phyloP scores from a whole-genome alignment of 2,797 vertebrate species.

The Molossus molossus region DNA sequence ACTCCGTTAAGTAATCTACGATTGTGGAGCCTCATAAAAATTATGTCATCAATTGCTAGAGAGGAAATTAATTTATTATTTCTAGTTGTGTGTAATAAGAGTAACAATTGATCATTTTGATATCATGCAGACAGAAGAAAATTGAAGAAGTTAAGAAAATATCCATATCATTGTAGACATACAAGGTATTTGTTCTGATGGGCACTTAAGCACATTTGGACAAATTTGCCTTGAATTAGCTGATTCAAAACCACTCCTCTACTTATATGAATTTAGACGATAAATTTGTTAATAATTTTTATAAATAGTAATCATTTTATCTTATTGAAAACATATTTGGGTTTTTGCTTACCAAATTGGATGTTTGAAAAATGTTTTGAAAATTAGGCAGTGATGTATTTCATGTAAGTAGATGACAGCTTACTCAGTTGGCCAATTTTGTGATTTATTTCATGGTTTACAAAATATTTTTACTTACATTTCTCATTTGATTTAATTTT shows the following conservation, averaged over 20 bases:
- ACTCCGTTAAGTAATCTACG: conserved; percentile 9
- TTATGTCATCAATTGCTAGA: neutral
- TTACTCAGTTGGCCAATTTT: neutral
- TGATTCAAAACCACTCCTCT: neutral
- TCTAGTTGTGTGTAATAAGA: neutral
- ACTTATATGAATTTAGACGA: neutral
- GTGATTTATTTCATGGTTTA: conserved; percentile 45
- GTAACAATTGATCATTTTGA: conserved; percentile 12
- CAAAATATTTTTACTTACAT: conserved; percentile 2
- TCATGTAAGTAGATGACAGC: conserved; percentile 33
- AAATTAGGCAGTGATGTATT: conserved; percentile 56
- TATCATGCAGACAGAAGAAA: conserved; percentile 12
- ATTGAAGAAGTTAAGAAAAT: conserved; percentile 37
- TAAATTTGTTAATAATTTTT: conserved; percentile 23
- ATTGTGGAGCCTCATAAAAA: neutral
- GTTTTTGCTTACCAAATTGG: conserved; percentile 19
- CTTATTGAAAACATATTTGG: conserved; percentile 50
- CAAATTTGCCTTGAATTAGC: conserved; percentile 44
- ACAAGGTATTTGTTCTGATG: neutral
- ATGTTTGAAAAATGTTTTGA: conserved; percentile 43
- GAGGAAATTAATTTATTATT: conserved; percentile 61
- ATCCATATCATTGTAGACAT: neutral
- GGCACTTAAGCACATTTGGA: neutral
- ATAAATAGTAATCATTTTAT: neutral
- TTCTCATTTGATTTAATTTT: conserved; percentile 54